phyloP scores from a whole-genome alignment of 2,797 vertebrate genomes.

The Gallinago solitaria region DNA sequence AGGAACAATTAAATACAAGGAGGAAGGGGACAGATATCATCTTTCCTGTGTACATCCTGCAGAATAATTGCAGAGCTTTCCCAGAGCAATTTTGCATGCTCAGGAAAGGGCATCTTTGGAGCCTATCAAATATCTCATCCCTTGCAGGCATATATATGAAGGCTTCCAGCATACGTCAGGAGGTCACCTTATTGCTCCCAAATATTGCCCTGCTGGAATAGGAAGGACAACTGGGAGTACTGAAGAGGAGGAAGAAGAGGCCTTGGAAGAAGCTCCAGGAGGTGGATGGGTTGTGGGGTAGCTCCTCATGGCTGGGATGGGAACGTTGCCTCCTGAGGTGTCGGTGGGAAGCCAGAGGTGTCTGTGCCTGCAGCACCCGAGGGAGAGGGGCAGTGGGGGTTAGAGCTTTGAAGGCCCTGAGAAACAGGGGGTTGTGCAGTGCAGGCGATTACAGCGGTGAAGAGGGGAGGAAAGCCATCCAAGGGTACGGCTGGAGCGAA shows the following conservation, averaged over 20 bases:
- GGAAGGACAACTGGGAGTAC: neutral
- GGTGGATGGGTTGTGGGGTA: neutral
- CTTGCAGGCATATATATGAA: neutral
- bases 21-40: slow-evolving; percentile 32
- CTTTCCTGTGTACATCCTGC: slow-evolving; percentile 35
- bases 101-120: slow-evolving; percentile 49
- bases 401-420: neutral
- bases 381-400: neutral
- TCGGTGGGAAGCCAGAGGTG: neutral
- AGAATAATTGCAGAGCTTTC: slow-evolving; percentile 46
- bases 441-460: neutral
- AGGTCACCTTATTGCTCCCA: neutral
- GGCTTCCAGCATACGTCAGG: neutral
- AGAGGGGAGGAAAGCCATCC: neutral
- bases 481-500: neutral
- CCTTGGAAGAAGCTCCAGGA: neutral
- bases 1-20: slow-evolving; percentile 26
- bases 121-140: slow-evolving; percentile 26
- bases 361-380: neutral
- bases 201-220: neutral
- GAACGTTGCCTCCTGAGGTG: rapidly evolving
- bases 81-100: slow-evolving; percentile 33
- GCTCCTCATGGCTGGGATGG: neutral
- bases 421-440: neutral
- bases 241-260: neutral